These are phyloP conservation scores for Nomada ruficornis DNA, from an alignment of 2,888 invertebrate species.

Conservation along the genomic window DNA sequence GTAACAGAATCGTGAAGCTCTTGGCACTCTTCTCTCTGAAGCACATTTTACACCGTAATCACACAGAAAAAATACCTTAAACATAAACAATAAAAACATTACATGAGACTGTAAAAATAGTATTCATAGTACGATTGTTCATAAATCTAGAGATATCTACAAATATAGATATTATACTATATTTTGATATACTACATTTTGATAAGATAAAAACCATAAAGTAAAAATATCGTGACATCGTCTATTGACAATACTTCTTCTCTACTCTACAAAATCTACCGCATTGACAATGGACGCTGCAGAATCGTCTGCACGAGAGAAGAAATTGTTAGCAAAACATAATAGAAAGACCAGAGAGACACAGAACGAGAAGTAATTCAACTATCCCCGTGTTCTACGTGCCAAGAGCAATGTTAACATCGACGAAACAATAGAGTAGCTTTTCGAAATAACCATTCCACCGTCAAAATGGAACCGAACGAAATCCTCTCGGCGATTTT, in stretches of 20 bases:
- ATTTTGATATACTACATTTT: too few species aligned
- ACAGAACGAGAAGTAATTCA: conserved; percentile 7
- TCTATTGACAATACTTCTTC: neutral
- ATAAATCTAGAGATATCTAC: too few species aligned
- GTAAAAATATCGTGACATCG: neutral
- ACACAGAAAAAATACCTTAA: too few species aligned
- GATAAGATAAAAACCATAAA: neutral
- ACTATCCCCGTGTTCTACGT: neutral
- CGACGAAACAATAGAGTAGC: conserved; percentile 17
- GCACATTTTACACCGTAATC: too few species aligned
- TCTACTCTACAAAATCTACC: neutral
- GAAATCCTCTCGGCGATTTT: conserved; percentile 7
- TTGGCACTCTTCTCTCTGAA: too few species aligned
- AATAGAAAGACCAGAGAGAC: neutral
- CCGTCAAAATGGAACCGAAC: neutral
- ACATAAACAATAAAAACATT: too few species aligned
- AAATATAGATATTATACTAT: too few species aligned
- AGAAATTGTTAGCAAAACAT: neutral
- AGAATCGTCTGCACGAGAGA: neutral
- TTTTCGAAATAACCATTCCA: conserved; percentile 3
- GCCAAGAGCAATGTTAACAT: conserved; percentile 5
- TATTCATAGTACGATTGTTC: too few species aligned
- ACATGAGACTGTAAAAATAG: too few species aligned
- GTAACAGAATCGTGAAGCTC: too few species aligned
- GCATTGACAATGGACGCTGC: neutral